Percentiles rank a stretch among this genome's conserved stretches.
Conservation (phyloP, 2,888 invertebrate species). For the Drosophila neotestacea region DNA sequence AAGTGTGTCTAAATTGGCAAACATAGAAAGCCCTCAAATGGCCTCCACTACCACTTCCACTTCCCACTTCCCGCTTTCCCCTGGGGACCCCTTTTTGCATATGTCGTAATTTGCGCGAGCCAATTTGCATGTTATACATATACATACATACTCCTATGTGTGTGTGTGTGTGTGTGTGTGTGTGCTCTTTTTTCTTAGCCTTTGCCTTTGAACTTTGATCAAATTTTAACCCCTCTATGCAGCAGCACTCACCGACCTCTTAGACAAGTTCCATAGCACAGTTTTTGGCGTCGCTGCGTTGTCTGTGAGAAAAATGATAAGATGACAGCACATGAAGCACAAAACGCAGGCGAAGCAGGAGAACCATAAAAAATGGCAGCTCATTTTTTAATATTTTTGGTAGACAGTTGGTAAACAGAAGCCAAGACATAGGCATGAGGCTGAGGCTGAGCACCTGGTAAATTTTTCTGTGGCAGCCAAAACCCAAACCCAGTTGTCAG, state of each 20-base stretch:
- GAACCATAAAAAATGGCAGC: constrained; percentile 58
- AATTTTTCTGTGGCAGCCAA: constrained; percentile 45
- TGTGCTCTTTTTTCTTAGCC: constrained; percentile 40
- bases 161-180: background rate
- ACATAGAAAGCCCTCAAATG: constrained; percentile 41
- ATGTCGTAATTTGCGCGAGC: constrained; percentile 74
- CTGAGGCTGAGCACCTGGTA: constrained; percentile 60
- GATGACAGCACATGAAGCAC: constrained; percentile 73
- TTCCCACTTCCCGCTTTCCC: background rate
- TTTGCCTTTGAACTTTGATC: constrained; percentile 77
- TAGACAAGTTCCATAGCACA: constrained; percentile 43
- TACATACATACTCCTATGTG: constrained; percentile 8
- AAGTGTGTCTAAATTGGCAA: constrained; percentile 79
- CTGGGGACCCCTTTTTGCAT: constrained; percentile 49
- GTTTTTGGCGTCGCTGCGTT: constrained; percentile 31
- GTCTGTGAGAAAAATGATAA: constrained; percentile 79
- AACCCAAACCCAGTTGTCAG: background rate
- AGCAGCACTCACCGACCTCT: constrained; percentile 25
- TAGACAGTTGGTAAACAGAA: constrained; percentile 75
- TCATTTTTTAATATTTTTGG: constrained; percentile 76
- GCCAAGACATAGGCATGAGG: constrained; percentile 42
- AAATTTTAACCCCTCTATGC: constrained; percentile 70
- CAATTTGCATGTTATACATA: constrained; percentile 59
- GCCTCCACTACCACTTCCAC: constrained; percentile 9
- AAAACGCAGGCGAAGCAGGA: constrained; percentile 41